Percentiles rank a stretch among this genome's conserved stretches.
These are phyloP conservation scores for Poicephalus meyeri DNA, from an alignment of 2,113 vertebrate genomes.

Conservation along the genomic window DNA sequence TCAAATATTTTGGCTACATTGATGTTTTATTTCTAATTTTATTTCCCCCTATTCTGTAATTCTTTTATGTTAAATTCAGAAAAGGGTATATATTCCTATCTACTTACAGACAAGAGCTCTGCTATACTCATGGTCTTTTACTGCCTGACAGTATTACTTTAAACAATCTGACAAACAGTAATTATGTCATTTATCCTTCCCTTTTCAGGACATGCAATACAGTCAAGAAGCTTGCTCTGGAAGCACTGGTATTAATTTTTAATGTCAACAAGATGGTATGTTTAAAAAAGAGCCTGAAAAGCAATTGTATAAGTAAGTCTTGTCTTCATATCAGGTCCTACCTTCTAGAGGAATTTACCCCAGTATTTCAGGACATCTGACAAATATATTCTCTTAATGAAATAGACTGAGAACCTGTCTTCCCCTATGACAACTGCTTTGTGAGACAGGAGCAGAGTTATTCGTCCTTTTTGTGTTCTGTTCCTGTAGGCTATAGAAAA, in stretches of 20 bases:
- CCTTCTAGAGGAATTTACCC: not conserved
- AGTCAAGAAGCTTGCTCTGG: not conserved
- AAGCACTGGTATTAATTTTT: not conserved
- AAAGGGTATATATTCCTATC: not conserved
- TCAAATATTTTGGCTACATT: not conserved
- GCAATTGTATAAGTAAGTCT: not conserved
- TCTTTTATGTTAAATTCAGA: not conserved
- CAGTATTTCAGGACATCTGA: not conserved
- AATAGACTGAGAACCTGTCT: not conserved
- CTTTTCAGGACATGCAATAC: not conserved
- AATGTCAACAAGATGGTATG: not conserved
- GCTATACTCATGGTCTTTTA: not conserved
- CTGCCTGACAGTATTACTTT: not conserved
- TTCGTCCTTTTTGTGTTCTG: not conserved
- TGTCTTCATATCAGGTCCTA: not conserved
- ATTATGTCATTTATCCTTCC: not conserved
- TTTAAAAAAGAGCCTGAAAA: not conserved
- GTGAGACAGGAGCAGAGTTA: not conserved
- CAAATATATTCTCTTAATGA: not conserved
- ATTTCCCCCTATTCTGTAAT: not conserved
- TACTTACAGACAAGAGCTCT: not conserved
- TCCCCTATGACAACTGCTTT: not conserved
- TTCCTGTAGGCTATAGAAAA: not conserved
- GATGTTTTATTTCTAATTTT: not conserved
- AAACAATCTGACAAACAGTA: not conserved